Base-by-base conservation (phyloP, 2,888 invertebrate genomes). In the Patella depressa region DNA sequence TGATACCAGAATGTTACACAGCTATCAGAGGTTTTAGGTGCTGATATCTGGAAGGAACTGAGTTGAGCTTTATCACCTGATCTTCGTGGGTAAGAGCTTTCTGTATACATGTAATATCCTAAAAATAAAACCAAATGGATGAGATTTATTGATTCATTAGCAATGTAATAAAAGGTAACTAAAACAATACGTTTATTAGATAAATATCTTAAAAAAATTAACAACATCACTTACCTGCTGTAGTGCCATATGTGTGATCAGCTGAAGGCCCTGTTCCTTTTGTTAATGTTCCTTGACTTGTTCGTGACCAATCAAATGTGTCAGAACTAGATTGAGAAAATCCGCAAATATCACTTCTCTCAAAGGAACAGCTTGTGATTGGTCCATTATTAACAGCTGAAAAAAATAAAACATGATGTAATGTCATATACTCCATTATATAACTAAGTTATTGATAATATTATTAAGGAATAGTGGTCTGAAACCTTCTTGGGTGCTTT, bases 21-120 rank as follows among this genome's bases (percentile, higher is more conserved):
- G 19, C 83, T 82, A 15, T 57, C 24, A 0, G 88, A 24, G 79
- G 80, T 19, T 65, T 79, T 2, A 82, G 78, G 3, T 65, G 72
- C 15, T 79, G 79, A 71, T 83, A 85, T 3, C 81, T 79, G 2
- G 86, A 85, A 54, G 84, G 85, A 11, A 12, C 82, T 53, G 17
- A 87, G 78, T 34, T 95, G 93, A 0, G 96, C 95, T 0, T 94
- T 94, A 78, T 95, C 94, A 84, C 95, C 94, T 71, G 92, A 92
- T 4, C 92, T 84, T 17, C 93, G 92, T 0, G 92, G 91, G 0
- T 94, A 93, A 0, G 95, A 94, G 24, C 95, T 94, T 88, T 97
- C 96, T 80, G 96, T 94, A 85, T 95, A 95, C 94, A 97, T 95
- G 91, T 96, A 97, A 89, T 86, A 83, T 19, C 89, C 89, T 86